Evolutionary conservation across 53 echinoderm and acorn worm species (phyloP), one percentile per base, ranked within the genome.

Genomic region (Holothuria scabra): DNA sequence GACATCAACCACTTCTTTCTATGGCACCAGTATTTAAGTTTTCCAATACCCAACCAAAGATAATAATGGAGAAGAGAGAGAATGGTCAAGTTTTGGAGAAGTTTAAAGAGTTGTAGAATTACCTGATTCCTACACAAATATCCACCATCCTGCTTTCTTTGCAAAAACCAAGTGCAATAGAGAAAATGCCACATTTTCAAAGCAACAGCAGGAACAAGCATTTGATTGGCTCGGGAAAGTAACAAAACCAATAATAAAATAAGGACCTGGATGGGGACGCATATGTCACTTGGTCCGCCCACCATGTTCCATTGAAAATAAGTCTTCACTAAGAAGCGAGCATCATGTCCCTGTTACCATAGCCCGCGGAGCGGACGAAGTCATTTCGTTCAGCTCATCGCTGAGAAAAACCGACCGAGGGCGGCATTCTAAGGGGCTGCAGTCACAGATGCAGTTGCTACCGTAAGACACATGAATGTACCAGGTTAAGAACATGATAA

Each of bases 21-120:
- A 91, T 78, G 87, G 91, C 8, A 91, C 91, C 8, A 60, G 83
- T 9, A 82, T 87, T 26, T 87, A 84, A 24, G 23, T 84, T 3
- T 87, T 83, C 24, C 89, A 89, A 29, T 69, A 86, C 56, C 84
- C 89, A 57, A 48, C 60, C 60, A 20, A 32, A 49, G 56, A 52
- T 7, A 11, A 86, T 46, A n/a, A 63, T 26, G 87, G 82, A 66
- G 62, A 67, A 31, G 26, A 87, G 20, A 67, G 44, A 31, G 57
- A 22, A 34, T 55, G 12, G 11, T 29, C 62, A 18, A 20, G 20
- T 7, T 31, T 80, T 20, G 49, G 31, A 67, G 31, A 67, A 46
- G 49, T 14, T 9, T 48, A 56, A 35, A 80, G 20, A 55, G 67
- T 66, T 38, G 44, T 64, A n/a, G 57, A 80, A 66, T 67, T 80